A percentile compares a stretch with the other conserved stretches of the same genome.
Evolutionary conservation across 2,888 invertebrate genomes (phyloP).

Genomic region (Amphipyra berbera): DNA sequence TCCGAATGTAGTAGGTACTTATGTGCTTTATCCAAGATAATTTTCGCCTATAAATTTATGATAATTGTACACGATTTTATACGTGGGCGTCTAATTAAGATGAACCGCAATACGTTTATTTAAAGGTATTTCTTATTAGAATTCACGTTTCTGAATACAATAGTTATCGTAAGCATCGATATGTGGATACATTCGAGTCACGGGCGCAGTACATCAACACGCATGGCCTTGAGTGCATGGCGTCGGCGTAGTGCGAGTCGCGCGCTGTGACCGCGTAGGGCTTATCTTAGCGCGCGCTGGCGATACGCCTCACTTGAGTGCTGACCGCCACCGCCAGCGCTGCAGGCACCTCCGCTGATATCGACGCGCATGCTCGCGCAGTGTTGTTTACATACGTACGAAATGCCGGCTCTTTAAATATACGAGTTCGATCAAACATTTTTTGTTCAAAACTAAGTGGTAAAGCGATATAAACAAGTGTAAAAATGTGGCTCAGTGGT

Average conservation of each 20-base stretch:
- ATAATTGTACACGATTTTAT: constrained; percentile 4
- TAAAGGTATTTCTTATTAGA: constrained; percentile 60
- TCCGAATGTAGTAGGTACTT: too few relatives aligned
- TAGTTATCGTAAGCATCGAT: constrained; percentile 69
- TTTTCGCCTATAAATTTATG: too few relatives aligned
- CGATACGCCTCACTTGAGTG: constrained; percentile 77
- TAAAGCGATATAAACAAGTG: constrained; percentile 50
- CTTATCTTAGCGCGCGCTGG: constrained; percentile 79
- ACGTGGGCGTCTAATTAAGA: constrained; percentile 17
- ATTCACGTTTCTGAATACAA: constrained; percentile 78
- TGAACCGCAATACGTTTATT: constrained; percentile 37
- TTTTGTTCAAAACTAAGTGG: constrained; percentile 43
- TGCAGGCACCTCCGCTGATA: constrained; percentile 54
- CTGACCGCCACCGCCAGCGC: constrained; percentile 69
- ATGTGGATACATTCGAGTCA: constrained; percentile 81
- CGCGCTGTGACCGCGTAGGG: constrained; percentile 63
- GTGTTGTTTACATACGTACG: constrained; percentile 78
- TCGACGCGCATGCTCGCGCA: constrained; percentile 62
- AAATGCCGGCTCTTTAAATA: constrained; percentile 72
- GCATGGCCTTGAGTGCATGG: constrained; percentile 78
- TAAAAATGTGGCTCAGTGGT: constrained; percentile 74
- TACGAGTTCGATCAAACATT: constrained; percentile 42
- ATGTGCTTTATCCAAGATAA: too few relatives aligned
- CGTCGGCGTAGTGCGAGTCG: constrained; percentile 57
- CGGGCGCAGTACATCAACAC: constrained; percentile 78